Base-by-base conservation (phyloP, 2,888 invertebrate species). In the Phrixothrix hirtus region DNA sequence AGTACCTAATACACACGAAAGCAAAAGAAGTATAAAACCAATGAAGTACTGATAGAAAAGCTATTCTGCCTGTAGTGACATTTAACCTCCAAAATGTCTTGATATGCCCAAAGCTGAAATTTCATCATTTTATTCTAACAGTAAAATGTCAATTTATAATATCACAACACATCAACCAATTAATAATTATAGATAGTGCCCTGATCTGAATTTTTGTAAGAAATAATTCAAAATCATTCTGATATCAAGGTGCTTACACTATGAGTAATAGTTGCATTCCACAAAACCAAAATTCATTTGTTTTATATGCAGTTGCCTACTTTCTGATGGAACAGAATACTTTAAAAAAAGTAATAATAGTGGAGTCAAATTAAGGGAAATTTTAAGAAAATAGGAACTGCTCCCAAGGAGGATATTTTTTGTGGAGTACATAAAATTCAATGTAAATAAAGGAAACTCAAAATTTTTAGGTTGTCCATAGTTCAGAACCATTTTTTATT, bases 61-160 rank as follows among this genome's bases (percentile, higher is more conserved):
- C n/a, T n/a, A n/a, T n/a, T n/a, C n/a, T n/a, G n/a, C n/a, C n/a
- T n/a, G n/a, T n/a, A n/a, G n/a, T n/a, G 30, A 30, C 14, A 34
- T 51, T 50, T 44, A 57, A 55, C 37, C 17, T 60, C 26, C 37
- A 60, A 41, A 63, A 63, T 53, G 61, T 65, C 42, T 46, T 65
- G 32, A 26, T 52, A 11, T 62, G 60, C 61, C 63, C 25, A 56
- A 57, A 44, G 59, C 64, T 31, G 61, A 58, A 52, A 51, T 62
- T 21, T 51, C 56, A 26, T 48, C 41, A 17, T 65, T 55, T 43
- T 63, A 52, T 41, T 61, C 64, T 47, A 57, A 58, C 55, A 59
- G 48, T 34, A 65, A 60, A 48, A 39, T 57, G 47, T 53, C 48
- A 44, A 34, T 56, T 29, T 63, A 64, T 45, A 63, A 66, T 54